Conservation (phyloP, 2,888 invertebrate genomes). For the Andrena minutula region DNA sequence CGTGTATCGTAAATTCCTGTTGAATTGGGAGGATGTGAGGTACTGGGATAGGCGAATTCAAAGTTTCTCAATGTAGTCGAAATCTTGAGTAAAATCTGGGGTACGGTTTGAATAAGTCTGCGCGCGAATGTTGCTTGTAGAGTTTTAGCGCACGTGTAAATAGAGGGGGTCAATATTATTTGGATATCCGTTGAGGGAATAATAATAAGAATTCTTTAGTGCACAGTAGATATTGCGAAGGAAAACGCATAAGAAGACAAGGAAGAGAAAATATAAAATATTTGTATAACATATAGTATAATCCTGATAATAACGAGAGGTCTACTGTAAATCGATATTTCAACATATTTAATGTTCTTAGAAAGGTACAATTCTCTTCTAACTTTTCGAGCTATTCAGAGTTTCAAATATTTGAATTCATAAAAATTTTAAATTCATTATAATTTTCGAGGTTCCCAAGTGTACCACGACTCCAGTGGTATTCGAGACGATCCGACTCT, state of each 20-base stretch:
- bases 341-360: not conserved
- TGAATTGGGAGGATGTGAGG: not conserved
- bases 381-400: not conserved
- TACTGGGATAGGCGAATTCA: not conserved
- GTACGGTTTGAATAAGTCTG: not conserved
- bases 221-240: too few relatives aligned
- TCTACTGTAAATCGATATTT: not conserved
- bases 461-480: conserved; percentile 20
- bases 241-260: too few relatives aligned
- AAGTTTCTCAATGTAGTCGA: too few relatives aligned
- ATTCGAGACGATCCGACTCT: conserved; percentile 30
- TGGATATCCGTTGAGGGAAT: too few relatives aligned
- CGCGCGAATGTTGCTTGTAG: too few relatives aligned
- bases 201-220: too few relatives aligned
- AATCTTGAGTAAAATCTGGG: too few relatives aligned
- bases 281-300: too few relatives aligned
- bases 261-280: too few relatives aligned
- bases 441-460: conserved; percentile 12
- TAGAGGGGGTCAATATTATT: too few relatives aligned
- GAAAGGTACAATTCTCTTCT: not conserved
- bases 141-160: too few relatives aligned
- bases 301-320: too few relatives aligned
- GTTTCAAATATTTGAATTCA: not conserved
- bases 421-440: conserved; percentile 26
- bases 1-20: not conserved